Base-by-base conservation (phyloP, 23 tunicate genomes). In the Diplosoma virens region DNA sequence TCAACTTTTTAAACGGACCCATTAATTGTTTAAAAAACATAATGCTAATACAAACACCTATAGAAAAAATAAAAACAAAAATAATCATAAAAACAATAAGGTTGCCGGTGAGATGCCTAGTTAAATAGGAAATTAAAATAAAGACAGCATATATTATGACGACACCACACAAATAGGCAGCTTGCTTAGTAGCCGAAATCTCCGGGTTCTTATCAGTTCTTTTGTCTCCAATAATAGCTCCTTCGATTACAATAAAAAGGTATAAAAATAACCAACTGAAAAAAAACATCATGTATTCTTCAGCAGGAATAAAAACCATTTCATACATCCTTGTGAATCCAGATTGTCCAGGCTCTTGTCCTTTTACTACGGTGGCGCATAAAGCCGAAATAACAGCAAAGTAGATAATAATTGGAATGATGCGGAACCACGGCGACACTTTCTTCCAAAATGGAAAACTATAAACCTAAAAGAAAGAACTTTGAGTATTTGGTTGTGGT, bases 371-470 rank as follows among this genome's bases (percentile, higher is more conserved):
- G 2, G 90, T 84, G 16, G 86, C 97, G 59, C 89, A 90, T 32
- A 93, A 27, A 31, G 70, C 86, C 29, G 67, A 34, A 18, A 87
- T 89, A 20, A 79, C 70, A 1, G 46, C 81, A 1, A 86, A 66
- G 31, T 59, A 81, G 7, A 78, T 35, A 4, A 93, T n/a, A 5
- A 76, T 70, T 1, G 98, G 98, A 33, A 93, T 82, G 32, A 82
- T 32, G 25, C 98, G 95, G 64, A 74, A 89, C 65, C 73, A 94
- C 1, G 90, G 78, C 18, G 94, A 78, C 17, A 94, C 76, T 37
- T 79, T 85, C 55, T 75, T 83, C 99, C 99, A 94, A 55, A 94
- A 78, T 30, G 99, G 99, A 32, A 94, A 61, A 48, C 92, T 69
- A 77, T 46, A 94, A 2, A 94, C 78, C 94, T 94, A 66, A 16